Base-by-base conservation (phyloP, 2,113 vertebrate species). In the Barbus barbus region DNA sequence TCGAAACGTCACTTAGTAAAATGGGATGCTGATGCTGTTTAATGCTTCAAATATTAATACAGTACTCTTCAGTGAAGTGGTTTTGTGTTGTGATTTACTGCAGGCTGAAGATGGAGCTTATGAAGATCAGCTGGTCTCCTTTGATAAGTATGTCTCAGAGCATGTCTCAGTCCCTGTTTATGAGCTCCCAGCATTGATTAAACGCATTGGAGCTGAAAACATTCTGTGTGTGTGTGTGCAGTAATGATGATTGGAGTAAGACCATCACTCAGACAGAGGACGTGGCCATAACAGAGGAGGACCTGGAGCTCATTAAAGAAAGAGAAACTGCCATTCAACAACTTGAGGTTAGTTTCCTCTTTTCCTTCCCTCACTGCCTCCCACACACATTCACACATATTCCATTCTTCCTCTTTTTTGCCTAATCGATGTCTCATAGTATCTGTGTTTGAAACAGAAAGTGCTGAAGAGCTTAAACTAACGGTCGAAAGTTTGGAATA, bases 271-370 rank as follows among this genome's bases (percentile, higher is more conserved):
- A 99, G 89, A 92, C 95, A 28, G 95, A 98, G 38, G 97, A 98
- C 22, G 88, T 86, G 38, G 94, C 93, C 88, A 95, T 99, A 91
- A 99, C 97, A 0, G 97, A 98, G 82, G 96, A 99, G 88, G 97
- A 99, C 86, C 94, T 99, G 91, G 96, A 98, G 88, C 95, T 97
- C 79, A 98, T 99, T 89, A 98, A 96, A 90, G 98, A 99, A 88
- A 95, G 97, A 88, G 97, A 99, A 91, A 97, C 95, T 0, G 97
- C 97, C 60, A 98, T 99, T 91, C 94, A 93, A 85, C 96, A 98
- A 90, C 94, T 99, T 85, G 98, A 99, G 96, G 98, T 98, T 4
- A 79, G 72, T 6, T 12, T 26, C n/a, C 9, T 58, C 24, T 18
- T 60, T n/a, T 36, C 14, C 46, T 26, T 12, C 13, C 33, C 20